These are phyloP conservation scores for Poeciliopsis infans DNA, from an alignment of 2,797 vertebrate species.

Conservation along the genomic window DNA sequence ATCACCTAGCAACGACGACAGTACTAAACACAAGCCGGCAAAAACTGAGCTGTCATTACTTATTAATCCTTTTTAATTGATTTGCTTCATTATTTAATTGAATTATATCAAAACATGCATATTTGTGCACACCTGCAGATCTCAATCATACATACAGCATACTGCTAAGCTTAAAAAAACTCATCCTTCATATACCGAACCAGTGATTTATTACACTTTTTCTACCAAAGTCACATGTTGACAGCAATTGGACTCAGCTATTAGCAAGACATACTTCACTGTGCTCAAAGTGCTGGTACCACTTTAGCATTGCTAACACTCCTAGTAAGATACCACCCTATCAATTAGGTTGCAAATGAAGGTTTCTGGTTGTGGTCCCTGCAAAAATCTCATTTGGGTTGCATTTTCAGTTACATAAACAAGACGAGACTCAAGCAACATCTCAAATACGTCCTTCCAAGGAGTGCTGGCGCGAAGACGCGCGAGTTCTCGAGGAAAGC, in stretches of 20 bases:
- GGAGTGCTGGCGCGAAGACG: not conserved
- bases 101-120: not conserved
- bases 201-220: not conserved
- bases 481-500: not conserved
- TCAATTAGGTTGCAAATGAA: not conserved
- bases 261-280: not conserved
- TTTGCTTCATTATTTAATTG: not conserved
- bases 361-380: not conserved
- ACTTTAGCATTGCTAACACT: not conserved
- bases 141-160: not conserved
- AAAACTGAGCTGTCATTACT: not conserved
- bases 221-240: not conserved
- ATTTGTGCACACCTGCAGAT: not conserved
- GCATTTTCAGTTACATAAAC: not conserved
- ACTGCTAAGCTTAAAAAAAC: not conserved
- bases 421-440: not conserved
- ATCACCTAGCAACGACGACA: not conserved
- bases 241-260: not conserved
- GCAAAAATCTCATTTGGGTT: not conserved
- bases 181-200: not conserved
- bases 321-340: not conserved
- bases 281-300: not conserved
- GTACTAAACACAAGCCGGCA: not conserved
- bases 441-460: not conserved
- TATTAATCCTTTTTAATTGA: not conserved